phyloP scores from a whole-genome alignment of 2,888 invertebrate genomes.

The Athalia circularis region DNA sequence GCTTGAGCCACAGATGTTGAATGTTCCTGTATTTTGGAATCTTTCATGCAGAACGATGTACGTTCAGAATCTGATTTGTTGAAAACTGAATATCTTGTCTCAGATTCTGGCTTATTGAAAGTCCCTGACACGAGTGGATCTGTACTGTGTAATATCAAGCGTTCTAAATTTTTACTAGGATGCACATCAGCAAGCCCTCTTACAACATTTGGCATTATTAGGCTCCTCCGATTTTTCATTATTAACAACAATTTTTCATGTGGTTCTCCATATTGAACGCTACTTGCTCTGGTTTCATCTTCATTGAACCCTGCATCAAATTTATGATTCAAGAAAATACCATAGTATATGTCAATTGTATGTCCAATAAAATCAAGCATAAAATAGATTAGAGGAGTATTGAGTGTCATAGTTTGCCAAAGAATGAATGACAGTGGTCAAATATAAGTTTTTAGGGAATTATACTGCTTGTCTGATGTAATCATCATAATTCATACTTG shows the following conservation, averaged over 20 bases:
- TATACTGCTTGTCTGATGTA: not conserved
- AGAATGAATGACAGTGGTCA: too few species aligned
- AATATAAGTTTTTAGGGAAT: not conserved
- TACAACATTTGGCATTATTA: conserved; percentile 26
- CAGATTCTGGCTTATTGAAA: conserved; percentile 15
- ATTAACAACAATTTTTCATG: conserved; percentile 10
- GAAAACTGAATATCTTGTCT: conserved; percentile 32
- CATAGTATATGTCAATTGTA: not conserved
- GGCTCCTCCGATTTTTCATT: conserved; percentile 16
- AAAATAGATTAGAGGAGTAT: too few species aligned
- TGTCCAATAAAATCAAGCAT: too few species aligned
- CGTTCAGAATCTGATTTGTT: conserved; percentile 9
- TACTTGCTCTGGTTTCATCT: not conserved
- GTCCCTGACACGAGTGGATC: conserved; percentile 29
- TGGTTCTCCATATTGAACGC: conserved; percentile 32
- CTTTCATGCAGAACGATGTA: not conserved
- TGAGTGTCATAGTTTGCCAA: too few species aligned
- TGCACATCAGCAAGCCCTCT: conserved; percentile 15
- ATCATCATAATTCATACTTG: conserved; percentile 10
- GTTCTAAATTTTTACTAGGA: conserved; percentile 7
- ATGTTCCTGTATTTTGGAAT: conserved; percentile 12
- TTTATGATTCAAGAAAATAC: not conserved
- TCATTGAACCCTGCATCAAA: conserved; percentile 2
- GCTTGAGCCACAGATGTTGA: not conserved
- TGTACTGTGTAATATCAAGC: conserved; percentile 1